phyloP scores from a whole-genome alignment of 2,113 vertebrate species.

The Rostratula benghalensis region DNA sequence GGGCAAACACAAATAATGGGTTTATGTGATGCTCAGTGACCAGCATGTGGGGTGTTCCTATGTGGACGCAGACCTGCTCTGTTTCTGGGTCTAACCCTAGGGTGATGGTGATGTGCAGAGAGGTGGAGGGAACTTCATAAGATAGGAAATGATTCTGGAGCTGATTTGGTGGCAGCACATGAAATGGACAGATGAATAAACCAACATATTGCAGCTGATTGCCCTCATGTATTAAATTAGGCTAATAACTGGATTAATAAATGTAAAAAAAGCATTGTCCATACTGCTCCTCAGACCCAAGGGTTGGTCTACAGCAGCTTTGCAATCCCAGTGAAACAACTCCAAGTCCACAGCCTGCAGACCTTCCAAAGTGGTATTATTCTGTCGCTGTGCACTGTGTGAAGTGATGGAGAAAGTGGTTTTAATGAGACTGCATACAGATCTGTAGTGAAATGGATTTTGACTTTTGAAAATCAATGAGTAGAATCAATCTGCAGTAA shows the following conservation, averaged over 20 bases:
- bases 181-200: background rate
- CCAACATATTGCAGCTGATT: background rate
- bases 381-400: background rate
- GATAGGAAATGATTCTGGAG: background rate
- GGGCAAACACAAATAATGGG: background rate
- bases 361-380: background rate
- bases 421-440: background rate
- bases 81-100: background rate
- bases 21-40: background rate
- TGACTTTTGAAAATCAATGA: background rate
- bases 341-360: background rate
- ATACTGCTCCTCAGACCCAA: background rate
- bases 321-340: background rate
- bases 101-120: accelerated
- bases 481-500: background rate
- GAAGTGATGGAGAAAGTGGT: background rate
- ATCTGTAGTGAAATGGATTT: background rate
- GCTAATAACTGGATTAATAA: background rate
- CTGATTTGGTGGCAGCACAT: background rate
- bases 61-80: accelerated
- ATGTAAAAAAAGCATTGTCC: accelerated
- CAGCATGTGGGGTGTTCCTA: background rate
- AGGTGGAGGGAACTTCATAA: background rate
- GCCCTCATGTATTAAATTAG: too few species aligned
- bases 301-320: background rate